phyloP scores from a whole-genome alignment of 2,797 vertebrate species.

The Poeciliopsis turneri region DNA sequence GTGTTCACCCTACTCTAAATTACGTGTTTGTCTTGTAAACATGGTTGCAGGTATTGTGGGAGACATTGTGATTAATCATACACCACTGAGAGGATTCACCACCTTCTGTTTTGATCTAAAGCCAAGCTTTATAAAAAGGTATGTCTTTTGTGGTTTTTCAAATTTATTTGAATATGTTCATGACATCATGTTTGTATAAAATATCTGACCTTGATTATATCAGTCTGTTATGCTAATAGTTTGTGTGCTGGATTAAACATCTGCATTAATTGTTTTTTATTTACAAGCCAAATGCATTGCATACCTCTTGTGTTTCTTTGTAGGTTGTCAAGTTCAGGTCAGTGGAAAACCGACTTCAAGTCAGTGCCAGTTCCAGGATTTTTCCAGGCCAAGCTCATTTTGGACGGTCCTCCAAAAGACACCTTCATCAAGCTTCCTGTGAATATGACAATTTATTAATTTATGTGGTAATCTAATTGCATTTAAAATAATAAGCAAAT shows the following conservation, averaged over 20 bases:
- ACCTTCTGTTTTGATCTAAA: constrained; percentile 92
- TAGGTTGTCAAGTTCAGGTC: constrained; percentile 72
- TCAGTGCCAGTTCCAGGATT: constrained; percentile 82
- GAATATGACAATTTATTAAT: constrained; percentile 16
- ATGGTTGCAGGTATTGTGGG: constrained; percentile 86
- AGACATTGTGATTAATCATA: constrained; percentile 85
- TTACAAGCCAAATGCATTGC: neutral
- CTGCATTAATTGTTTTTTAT: neutral
- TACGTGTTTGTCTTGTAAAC: constrained; percentile 3
- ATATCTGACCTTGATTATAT: neutral
- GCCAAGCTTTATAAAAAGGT: constrained; percentile 87
- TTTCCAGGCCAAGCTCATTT: constrained; percentile 80
- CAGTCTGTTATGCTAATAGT: neutral
- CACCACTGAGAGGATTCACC: constrained; percentile 87
- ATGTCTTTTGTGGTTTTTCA: constrained; percentile 29
- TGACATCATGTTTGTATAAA: neutral
- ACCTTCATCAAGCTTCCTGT: constrained; percentile 90
- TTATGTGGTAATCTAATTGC: neutral
- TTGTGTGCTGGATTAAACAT: neutral
- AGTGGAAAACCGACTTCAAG: constrained; percentile 79
- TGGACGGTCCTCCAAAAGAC: constrained; percentile 82
- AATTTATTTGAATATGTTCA: neutral
- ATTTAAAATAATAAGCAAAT: neutral
- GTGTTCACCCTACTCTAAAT: neutral
- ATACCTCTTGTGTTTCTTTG: constrained; percentile 8